phyloP scores from a whole-genome alignment of 2,113 vertebrate species.

The Lampris incognitus region DNA sequence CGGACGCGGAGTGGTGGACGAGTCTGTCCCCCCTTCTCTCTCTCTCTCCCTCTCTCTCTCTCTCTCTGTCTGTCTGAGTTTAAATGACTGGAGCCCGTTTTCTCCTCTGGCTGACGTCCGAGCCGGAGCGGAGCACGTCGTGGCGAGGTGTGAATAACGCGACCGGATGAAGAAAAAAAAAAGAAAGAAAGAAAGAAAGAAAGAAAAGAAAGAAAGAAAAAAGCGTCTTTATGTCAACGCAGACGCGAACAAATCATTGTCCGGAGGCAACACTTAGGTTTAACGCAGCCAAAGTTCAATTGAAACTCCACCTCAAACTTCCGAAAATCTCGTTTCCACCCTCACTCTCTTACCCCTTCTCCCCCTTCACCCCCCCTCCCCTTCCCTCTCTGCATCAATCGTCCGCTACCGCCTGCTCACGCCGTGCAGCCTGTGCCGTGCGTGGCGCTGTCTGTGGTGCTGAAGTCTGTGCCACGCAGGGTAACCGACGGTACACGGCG shows the following conservation, averaged over 20 bases:
- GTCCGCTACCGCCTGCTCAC: no score
- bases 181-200: no score
- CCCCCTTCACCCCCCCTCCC: neutral
- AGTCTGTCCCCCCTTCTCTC: neutral
- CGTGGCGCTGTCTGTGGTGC: constrained; percentile 56
- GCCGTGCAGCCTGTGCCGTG: neutral
- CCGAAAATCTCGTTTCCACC: no score
- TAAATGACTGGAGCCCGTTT: constrained; percentile 51
- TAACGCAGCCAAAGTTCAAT: no score
- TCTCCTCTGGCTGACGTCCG: constrained; percentile 38
- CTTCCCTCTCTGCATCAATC: neutral
- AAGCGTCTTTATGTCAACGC: no score
- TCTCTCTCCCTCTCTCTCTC: constrained; percentile 43
- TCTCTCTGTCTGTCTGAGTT: constrained; percentile 49
- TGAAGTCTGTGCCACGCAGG: constrained; percentile 24
- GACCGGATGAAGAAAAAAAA: no score
- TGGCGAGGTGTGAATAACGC: neutral
- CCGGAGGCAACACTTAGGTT: no score
- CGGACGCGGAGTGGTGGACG: neutral
- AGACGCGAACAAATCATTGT: no score
- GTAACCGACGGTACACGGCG: no score
- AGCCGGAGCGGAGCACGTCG: neutral
- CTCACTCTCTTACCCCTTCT: neutral
- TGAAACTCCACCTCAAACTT: no score
- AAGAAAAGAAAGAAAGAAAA: no score